Percentiles rank a stretch among this genome's conserved stretches.
phyloP scores from a whole-genome alignment of 2,113 vertebrate species.

The Oncorhynchus clarkii region DNA sequence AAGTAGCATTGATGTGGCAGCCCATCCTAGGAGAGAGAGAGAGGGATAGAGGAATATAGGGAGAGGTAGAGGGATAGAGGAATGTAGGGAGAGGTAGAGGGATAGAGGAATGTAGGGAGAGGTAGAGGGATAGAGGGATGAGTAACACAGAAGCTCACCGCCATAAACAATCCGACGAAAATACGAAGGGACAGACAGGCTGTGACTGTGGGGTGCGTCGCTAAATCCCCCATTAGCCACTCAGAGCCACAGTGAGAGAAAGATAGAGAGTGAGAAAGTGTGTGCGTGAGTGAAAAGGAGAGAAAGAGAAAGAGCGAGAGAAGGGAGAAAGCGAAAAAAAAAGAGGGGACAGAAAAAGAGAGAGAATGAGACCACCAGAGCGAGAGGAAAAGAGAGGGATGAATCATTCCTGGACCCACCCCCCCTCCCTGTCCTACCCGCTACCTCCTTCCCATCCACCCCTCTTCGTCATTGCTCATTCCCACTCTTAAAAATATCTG shows the following conservation, averaged over 20 bases:
- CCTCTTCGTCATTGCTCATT: neutral
- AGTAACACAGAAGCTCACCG: neutral
- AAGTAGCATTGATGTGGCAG: conserved; percentile 52
- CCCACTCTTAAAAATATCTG: too few species aligned
- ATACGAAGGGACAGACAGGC: neutral
- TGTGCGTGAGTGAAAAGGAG: neutral
- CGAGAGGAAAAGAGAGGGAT: neutral
- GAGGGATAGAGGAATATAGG: neutral
- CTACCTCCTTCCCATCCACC: too few species aligned
- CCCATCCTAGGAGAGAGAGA: conserved; percentile 27
- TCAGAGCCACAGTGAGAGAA: neutral
- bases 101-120: neutral
- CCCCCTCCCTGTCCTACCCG: too few species aligned
- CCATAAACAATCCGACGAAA: neutral
- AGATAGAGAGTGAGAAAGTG: neutral
- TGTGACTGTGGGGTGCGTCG: neutral
- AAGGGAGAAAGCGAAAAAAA: neutral
- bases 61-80: neutral
- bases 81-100: too few species aligned
- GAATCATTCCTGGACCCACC: neutral
- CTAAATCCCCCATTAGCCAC: neutral
- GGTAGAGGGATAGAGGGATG: neutral
- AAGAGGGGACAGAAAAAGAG: conserved; percentile 1
- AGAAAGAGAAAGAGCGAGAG: neutral
- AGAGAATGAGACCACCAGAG: neutral